A percentile compares a stretch with the other conserved stretches of the same genome.
Evolutionary conservation across 2,888 invertebrate species (phyloP).

Genomic region (Pammene aurita): DNA sequence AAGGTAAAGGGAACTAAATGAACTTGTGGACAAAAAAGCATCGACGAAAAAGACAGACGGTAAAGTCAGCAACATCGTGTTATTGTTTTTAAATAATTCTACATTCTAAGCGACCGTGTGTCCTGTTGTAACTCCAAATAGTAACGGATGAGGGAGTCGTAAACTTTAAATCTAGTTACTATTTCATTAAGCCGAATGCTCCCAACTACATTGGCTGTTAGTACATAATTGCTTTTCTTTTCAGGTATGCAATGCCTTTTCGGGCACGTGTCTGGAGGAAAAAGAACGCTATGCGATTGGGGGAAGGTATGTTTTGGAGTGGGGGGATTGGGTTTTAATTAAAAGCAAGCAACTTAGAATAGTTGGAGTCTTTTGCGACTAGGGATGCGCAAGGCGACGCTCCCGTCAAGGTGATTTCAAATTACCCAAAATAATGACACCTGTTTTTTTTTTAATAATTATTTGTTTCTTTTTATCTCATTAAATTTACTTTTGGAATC

Average conservation of each 20-base stretch:
- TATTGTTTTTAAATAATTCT: neutral
- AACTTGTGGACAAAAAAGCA: too few relatives aligned
- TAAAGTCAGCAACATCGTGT: too few relatives aligned
- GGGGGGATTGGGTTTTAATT: constrained; percentile 28
- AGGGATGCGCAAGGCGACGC: neutral
- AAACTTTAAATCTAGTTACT: constrained; percentile 43
- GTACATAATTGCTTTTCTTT: constrained; percentile 40
- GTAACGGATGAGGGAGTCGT: constrained; percentile 40
- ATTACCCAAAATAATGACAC: too few relatives aligned
- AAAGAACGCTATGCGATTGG: constrained; percentile 5
- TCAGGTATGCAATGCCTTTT: constrained; percentile 38
- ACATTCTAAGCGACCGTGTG: constrained; percentile 19
- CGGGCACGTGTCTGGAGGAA: neutral
- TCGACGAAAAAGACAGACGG: too few relatives aligned
- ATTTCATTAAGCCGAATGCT: constrained; percentile 42
- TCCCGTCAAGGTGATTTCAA: neutral
- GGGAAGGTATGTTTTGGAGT: constrained; percentile 18
- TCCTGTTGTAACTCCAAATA: constrained; percentile 31
- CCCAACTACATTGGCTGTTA: constrained; percentile 39
- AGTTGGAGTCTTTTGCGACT: constrained; percentile 28
- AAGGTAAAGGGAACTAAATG: too few relatives aligned
- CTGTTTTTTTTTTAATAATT: too few relatives aligned
- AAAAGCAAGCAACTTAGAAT: constrained; percentile 35
- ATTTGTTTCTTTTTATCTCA: too few relatives aligned
- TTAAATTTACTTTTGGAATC: too few relatives aligned